These are phyloP conservation scores for Phoebastria nigripes DNA, from an alignment of 2,797 vertebrate species.

Conservation along the genomic window DNA sequence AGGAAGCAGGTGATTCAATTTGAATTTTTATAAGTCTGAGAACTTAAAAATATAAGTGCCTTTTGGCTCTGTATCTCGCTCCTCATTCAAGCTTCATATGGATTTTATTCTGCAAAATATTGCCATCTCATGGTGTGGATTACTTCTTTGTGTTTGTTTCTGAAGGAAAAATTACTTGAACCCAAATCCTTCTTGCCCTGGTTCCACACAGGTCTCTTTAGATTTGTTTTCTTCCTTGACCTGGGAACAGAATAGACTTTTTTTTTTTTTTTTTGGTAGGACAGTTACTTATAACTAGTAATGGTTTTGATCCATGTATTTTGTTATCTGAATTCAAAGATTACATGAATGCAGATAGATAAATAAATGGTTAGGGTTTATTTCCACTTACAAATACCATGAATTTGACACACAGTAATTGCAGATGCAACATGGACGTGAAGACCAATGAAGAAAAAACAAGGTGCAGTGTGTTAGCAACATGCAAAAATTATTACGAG, in stretches of 20 bases:
- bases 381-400: background rate
- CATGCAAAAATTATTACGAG: background rate
- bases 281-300: background rate
- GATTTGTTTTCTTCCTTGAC: background rate
- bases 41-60: background rate
- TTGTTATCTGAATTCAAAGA: background rate
- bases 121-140: background rate
- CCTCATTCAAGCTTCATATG: background rate
- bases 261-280: background rate
- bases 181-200: background rate
- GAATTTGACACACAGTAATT: background rate
- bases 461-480: background rate
- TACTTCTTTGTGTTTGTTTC: background rate
- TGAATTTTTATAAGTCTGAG: background rate
- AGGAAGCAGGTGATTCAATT: background rate
- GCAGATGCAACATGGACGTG: background rate
- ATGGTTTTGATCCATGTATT: background rate
- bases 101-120: background rate
- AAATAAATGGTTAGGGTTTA: background rate
- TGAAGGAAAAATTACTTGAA: background rate
- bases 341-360: background rate
- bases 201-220: rapidly evolving
- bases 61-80: background rate
- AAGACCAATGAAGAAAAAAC: background rate
- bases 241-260: background rate